These are phyloP conservation scores for Hedya salicella DNA, from an alignment of 2,888 invertebrate genomes.

Conservation along the genomic window DNA sequence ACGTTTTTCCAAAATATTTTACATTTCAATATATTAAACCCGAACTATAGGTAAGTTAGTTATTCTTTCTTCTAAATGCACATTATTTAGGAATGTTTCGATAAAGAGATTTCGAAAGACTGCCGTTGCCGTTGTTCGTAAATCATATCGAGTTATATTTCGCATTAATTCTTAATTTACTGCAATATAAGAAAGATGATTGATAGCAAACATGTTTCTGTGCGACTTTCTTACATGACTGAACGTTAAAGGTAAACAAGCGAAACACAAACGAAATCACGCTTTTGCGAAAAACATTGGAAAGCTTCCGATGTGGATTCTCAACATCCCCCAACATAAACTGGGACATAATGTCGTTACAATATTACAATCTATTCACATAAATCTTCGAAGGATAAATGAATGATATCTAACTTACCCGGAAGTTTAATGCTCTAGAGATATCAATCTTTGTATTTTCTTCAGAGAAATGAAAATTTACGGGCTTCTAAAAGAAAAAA, in stretches of 20 bases:
- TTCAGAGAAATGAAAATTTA: constrained; percentile 49
- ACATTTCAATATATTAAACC: too few relatives aligned
- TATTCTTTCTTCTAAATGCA: too few relatives aligned
- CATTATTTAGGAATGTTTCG: too few relatives aligned
- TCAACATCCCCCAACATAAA: constrained; percentile 31
- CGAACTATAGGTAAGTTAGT: too few relatives aligned
- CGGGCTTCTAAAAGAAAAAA: constrained; percentile 37
- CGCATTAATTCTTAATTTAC: too few relatives aligned
- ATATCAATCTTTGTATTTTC: constrained; percentile 47
- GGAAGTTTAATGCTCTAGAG: constrained; percentile 47
- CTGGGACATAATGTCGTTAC: constrained; percentile 25
- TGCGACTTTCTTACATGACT: too few relatives aligned
- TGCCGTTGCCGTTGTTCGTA: too few relatives aligned
- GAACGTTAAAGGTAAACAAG: neutral
- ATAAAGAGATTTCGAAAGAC: too few relatives aligned
- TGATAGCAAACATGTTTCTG: neutral
- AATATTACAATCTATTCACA: constrained; percentile 24
- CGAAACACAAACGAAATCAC: constrained; percentile 7
- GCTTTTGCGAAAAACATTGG: neutral
- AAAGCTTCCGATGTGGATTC: constrained; percentile 24
- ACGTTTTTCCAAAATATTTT: neutral
- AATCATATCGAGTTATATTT: too few relatives aligned
- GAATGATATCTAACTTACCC: constrained; percentile 38
- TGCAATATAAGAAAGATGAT: neutral
- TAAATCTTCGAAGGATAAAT: constrained; percentile 42